Evolutionary conservation across 2,113 vertebrate species (phyloP).

Genomic region (human (Homo sapiens)): GRCh38 chr7:29040001-29040500

Average conservation of each 20-base stretch:
- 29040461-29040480: neutral
- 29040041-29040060: conserved; percentile 69
- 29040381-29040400: neutral
- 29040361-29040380: neutral
- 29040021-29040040: conserved; percentile 55
- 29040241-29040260: conserved; percentile 58
- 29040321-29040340: conserved; percentile 60
- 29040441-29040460: neutral
- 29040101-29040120: conserved; percentile 58
- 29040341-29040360: conserved; percentile 53
- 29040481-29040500: neutral
- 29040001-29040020: conserved; percentile 60
- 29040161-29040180: conserved; percentile 30
- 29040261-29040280: conserved; percentile 69
- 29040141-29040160: conserved; percentile 32
- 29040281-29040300: conserved; percentile 73
- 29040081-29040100: conserved; percentile 4
- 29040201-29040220: neutral
- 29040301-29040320: conserved; percentile 54
- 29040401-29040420: neutral
- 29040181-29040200: conserved; percentile 58
- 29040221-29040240: conserved; percentile 50
- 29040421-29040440: neutral
- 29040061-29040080: conserved; percentile 52
- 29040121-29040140: conserved; percentile 68